Base-by-base conservation (phyloP, 2,113 vertebrate genomes). In the Litocranius walleri region DNA sequence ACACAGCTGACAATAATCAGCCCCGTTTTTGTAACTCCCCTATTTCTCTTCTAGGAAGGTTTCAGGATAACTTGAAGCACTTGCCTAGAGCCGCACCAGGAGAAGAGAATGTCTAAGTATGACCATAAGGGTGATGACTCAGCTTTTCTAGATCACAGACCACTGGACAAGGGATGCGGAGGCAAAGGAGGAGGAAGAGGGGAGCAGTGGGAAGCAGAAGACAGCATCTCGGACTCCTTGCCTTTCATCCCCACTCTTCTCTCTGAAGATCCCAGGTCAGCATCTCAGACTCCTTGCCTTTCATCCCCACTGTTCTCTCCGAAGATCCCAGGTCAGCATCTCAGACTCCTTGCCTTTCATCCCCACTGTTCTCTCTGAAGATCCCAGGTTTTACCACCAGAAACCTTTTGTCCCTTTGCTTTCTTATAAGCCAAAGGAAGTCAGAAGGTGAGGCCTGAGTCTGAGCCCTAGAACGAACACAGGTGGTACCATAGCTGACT, bases 401-500 rank as follows among this genome's bases (percentile, higher is more conserved):
- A 62, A 94, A 23, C 0, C 29, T 56, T 93, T 52, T 48, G 29
- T 81, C 33, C 78, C 77, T 30, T n/a, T 71, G 59, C 36, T 27
- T 77, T 85, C 40, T 86, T 88, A 13, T 16, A 29, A 91, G 33
- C 17, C 91, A 71, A 64, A 64, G 57, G 59, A 54, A 81, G 29
- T 30, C 12, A 10, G 11, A 82, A 45, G 21, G 23, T 15, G 43
- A 61, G 77, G 90, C 45, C 13, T 5, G 11, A 56, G 45, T 50
- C n/a, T 15, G 3, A 12, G 6, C 30, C 19, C 7, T 25, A n/a
- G 12, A 56, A 15, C n/a, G 33, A 30, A 50, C 3, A 48, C 29
- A 29, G 36, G 48, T 4, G 23, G 81, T 15, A 4, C 19, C 50
- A 36, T 0, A 0, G 80, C 80, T 11, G 0, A 52, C 30, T 4